phyloP scores from a whole-genome alignment of 2,888 invertebrate species.

The Drosophila siamana region DNA sequence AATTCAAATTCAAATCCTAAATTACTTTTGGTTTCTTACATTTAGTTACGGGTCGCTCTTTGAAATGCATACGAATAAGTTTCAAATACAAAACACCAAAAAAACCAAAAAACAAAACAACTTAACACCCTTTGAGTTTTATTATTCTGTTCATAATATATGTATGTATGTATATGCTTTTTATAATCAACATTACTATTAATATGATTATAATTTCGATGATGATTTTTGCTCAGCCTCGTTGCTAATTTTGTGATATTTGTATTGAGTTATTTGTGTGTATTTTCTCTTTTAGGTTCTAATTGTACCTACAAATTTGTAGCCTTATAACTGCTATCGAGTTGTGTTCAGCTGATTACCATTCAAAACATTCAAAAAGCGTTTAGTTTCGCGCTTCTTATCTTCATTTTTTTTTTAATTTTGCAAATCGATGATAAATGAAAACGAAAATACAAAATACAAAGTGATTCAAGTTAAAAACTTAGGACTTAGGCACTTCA shows the following conservation, averaged over 20 bases:
- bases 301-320: slow-evolving; percentile 13
- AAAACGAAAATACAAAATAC: slow-evolving; percentile 57
- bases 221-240: slow-evolving; percentile 71
- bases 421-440: slow-evolving; percentile 33
- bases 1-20: slow-evolving; percentile 34
- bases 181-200: slow-evolving; percentile 15
- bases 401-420: slow-evolving; percentile 11
- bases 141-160: slow-evolving; percentile 54
- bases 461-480: slow-evolving; percentile 81
- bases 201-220: slow-evolving; percentile 27
- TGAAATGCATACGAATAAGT: slow-evolving; percentile 63
- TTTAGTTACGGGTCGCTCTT: slow-evolving; percentile 55
- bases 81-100: slow-evolving; percentile 61
- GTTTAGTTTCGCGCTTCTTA: slow-evolving; percentile 17
- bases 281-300: slow-evolving; percentile 26
- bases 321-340: slow-evolving; percentile 69
- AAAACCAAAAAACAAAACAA: slow-evolving; percentile 49
- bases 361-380: slow-evolving; percentile 64
- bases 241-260: slow-evolving; percentile 80
- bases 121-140: slow-evolving; percentile 76
- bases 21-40: slow-evolving; percentile 59
- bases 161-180: slow-evolving; percentile 16
- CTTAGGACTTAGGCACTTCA: slow-evolving; percentile 76
- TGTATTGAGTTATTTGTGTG: slow-evolving; percentile 62
- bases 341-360: slow-evolving; percentile 73